phyloP scores from a whole-genome alignment of 2,888 invertebrate genomes.

The Invenusta paracnida region DNA sequence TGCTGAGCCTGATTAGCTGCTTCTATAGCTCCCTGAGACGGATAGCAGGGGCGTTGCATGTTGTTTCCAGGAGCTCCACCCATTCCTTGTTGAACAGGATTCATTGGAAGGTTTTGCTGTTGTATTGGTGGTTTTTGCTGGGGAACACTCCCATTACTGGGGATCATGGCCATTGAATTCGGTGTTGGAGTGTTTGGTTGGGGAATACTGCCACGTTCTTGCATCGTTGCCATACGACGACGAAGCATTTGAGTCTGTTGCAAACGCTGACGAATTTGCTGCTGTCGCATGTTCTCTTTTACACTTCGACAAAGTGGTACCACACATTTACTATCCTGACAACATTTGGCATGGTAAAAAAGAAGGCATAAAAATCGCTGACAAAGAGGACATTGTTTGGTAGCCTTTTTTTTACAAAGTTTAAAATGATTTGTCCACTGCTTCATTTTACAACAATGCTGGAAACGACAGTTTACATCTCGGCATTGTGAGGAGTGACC shows the following conservation, averaged over 20 bases:
- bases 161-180: neutral
- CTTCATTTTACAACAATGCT: constrained; percentile 98
- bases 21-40: neutral
- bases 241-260: constrained; percentile 70
- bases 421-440: constrained; percentile 95
- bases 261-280: constrained; percentile 78
- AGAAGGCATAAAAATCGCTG: constrained; percentile 96
- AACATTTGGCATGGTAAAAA: constrained; percentile 98
- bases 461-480: constrained; percentile 93
- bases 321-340: constrained; percentile 79
- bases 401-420: constrained; percentile 72
- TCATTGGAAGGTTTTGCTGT: neutral
- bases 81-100: neutral
- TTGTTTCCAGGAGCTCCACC: neutral
- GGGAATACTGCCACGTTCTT: constrained; percentile 24
- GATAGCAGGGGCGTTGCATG: neutral
- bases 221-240: constrained; percentile 61
- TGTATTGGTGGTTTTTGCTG: neutral
- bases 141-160: neutral
- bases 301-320: constrained; percentile 98
- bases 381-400: constrained; percentile 94
- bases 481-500: constrained; percentile 95
- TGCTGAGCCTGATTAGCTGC: constrained; percentile 9
- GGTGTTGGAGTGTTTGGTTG: neutral
- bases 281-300: constrained; percentile 92